Evolutionary conservation across 2,113 vertebrate species (phyloP), one percentile per base, ranked within the genome.

Genomic region (Vulpes ferrilata): DNA sequence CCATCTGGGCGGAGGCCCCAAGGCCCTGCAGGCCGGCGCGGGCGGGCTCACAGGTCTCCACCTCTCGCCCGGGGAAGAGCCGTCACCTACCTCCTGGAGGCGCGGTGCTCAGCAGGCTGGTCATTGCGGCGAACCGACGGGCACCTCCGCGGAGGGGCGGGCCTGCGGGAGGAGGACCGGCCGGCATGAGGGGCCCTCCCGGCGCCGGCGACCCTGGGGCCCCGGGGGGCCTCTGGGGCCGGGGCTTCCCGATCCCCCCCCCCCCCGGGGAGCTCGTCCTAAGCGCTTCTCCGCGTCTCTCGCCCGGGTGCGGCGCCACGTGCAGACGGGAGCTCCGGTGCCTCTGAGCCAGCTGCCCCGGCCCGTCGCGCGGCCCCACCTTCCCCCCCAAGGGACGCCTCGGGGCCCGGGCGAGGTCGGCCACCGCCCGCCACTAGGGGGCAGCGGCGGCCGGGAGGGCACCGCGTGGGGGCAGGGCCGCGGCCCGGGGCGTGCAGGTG

Each of bases 71-170:
- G 23, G 82, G 85, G 7, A 76, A 92, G 74, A 69, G 65, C 64
- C 60, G 43, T 92, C 76, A 93, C 98, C 82, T 97, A 98, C 98
- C 98, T 98, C 11, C 78, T 9, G 95, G 95, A 84, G 97, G 78
- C 92, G 96, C 92, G 2, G 88, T 95, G 78, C 51, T 35, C 16
- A 35, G 95, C 35, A 91, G 60, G 84, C 48, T 43, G 15, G 92
- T 43, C 98, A 98, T 97, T 19, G 76, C 55, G 0, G 87, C 27
- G 19, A 16, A 17, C 3, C 93, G 59, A 51, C 12, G n/a, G 93
- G 84, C 16, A 53, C 69, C 20, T 27, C 1, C 11, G 48, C 20
- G 67, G 22, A 90, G 27, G 4, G 16, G 57, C 79, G 57, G 92
- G 74, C 67, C 97, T 98, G 96, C 6, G 48, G 80, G 89, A 97